A percentile compares a stretch with the other conserved stretches of the same genome.
Conservation (phyloP, 2,113 vertebrate species). For the Porphyrio hochstetteri region DNA sequence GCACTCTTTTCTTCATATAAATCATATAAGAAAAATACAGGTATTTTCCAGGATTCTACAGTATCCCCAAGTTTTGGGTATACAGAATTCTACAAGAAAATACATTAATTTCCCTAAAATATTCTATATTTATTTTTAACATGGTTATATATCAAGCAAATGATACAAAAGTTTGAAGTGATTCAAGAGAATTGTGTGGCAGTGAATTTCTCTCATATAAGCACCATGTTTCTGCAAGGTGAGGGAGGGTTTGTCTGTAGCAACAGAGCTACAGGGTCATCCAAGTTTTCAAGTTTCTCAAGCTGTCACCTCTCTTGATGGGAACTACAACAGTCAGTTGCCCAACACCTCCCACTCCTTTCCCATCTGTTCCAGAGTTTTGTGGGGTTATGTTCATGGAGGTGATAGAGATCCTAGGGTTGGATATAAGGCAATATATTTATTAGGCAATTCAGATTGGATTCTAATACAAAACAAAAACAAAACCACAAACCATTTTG, state of each 20-base stretch:
- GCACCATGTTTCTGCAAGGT: not conserved
- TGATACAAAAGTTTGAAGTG: not conserved
- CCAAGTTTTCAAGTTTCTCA: constrained; percentile 43
- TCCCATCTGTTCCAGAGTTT: constrained; percentile 35
- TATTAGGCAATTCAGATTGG: not conserved
- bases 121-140: not conserved
- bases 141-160: not conserved
- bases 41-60: not conserved
- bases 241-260: not conserved
- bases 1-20: not conserved
- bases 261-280: not conserved
- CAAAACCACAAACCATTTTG: not conserved
- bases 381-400: not conserved
- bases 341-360: not conserved
- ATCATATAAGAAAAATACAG: not conserved
- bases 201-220: not conserved
- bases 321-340: not conserved
- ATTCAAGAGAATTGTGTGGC: not conserved
- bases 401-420: fast-evolving
- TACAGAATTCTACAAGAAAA: not conserved
- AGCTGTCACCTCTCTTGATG: constrained; percentile 33
- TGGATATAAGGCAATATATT: not conserved
- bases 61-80: not conserved
- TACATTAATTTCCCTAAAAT: fast-evolving
- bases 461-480: not conserved